Conservation (phyloP, 2,888 invertebrate species). For the Nomada hirtipes region DNA sequence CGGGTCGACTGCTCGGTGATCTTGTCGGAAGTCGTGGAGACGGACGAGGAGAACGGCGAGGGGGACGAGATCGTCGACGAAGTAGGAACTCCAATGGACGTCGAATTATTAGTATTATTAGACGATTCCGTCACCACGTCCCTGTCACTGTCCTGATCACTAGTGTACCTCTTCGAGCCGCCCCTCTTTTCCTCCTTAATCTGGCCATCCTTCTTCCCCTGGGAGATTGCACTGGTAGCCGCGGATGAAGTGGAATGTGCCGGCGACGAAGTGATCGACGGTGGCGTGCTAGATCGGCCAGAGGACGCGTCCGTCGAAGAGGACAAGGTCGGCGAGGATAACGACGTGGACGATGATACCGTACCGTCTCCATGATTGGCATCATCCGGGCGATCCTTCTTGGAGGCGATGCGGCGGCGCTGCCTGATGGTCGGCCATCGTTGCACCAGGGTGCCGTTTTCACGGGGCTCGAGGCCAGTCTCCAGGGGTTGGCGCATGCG, state of each 20-base stretch:
- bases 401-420: slow-evolving; percentile 15
- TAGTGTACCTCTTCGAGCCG: background rate
- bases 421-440: slow-evolving; percentile 63
- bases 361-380: slow-evolving; percentile 12
- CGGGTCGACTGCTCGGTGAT: slow-evolving; percentile 37
- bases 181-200: background rate
- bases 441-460: slow-evolving; percentile 83
- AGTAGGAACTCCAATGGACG: slow-evolving; percentile 28
- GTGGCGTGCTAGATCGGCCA: slow-evolving; percentile 58
- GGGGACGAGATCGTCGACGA: slow-evolving; percentile 55
- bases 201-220: slow-evolving; percentile 12
- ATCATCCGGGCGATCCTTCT: slow-evolving; percentile 40
- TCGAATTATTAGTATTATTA: slow-evolving; percentile 14
- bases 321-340: slow-evolving; percentile 59
- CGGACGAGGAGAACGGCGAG: slow-evolving; percentile 66
- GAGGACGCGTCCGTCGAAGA: slow-evolving; percentile 58
- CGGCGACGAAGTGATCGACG: slow-evolving; percentile 60
- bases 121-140: slow-evolving; percentile 17
- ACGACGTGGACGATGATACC: slow-evolving; percentile 49
- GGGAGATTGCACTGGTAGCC: slow-evolving; percentile 32
- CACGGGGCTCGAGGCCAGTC: slow-evolving; percentile 78
- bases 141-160: slow-evolving; percentile 50
- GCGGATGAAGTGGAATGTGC: slow-evolving; percentile 44
- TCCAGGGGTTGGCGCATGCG: slow-evolving; percentile 84
- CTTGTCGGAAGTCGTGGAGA: slow-evolving; percentile 59